A percentile compares a stretch with the other conserved stretches of the same genome.
These are phyloP conservation scores for Chanos chanos DNA, from an alignment of 2,797 vertebrate genomes.

Conservation along the genomic window DNA sequence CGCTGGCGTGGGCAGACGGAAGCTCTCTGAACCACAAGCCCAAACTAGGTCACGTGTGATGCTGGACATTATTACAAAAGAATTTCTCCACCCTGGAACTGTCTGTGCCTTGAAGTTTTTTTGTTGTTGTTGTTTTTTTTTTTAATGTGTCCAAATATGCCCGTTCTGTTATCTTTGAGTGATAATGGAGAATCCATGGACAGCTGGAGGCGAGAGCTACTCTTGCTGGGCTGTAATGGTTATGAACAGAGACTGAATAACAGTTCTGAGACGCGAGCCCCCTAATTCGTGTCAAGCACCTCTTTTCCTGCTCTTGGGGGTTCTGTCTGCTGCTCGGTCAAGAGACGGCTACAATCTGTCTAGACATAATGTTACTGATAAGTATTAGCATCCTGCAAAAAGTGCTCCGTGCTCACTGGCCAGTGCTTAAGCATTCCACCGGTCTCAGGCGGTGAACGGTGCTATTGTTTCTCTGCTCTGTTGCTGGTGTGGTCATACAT, in stretches of 20 bases:
- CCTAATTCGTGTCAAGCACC: too few species aligned
- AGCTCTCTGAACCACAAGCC: conserved; percentile 38
- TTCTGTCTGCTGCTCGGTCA: too few species aligned
- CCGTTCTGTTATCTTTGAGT: too few species aligned
- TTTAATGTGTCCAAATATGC: too few species aligned
- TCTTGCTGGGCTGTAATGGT: too few species aligned
- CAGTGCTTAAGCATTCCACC: conserved; percentile 2
- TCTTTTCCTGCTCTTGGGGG: too few species aligned
- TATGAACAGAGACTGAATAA: too few species aligned
- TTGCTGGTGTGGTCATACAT: conserved; percentile 13
- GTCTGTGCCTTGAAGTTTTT: too few species aligned
- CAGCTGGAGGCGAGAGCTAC: too few species aligned
- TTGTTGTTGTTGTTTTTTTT: too few species aligned
- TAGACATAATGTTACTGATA: conserved; percentile 4
- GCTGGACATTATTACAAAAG: conserved; percentile 40
- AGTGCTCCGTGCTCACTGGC: conserved; percentile 7
- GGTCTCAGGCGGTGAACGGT: conserved; percentile 18
- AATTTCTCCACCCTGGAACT: conserved; percentile 33
- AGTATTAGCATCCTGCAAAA: conserved; percentile 8
- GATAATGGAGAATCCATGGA: too few species aligned
- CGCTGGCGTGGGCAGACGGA: conserved; percentile 46
- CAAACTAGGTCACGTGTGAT: conserved; percentile 54
- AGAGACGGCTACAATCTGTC: conserved; percentile 1
- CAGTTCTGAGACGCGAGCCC: too few species aligned
- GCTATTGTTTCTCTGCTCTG: conserved; percentile 31